Evolutionary conservation across 1,140 invertebrate species (phyloP).

Genomic region (Ips typographus): DNA sequence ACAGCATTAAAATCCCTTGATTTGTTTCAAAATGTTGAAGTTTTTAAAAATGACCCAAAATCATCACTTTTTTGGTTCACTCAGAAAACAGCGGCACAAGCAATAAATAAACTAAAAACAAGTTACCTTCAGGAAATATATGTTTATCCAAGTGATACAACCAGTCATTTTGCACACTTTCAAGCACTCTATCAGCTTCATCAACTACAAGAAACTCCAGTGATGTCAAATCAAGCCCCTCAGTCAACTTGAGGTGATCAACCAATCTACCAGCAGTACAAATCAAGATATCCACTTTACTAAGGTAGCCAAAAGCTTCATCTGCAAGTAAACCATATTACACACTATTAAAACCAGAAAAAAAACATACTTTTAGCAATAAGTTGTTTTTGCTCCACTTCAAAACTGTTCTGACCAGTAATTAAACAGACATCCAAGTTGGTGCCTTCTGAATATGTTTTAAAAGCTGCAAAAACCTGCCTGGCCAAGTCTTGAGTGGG

Average conservation of each 20-base stretch:
- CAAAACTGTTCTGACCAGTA: conserved; percentile 70
- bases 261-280: conserved; percentile 91
- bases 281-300: conserved; percentile 84
- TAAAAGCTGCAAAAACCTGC: conserved; percentile 86
- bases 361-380: conserved; percentile 63
- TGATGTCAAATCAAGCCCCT: conserved; percentile 79
- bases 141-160: conserved; percentile 69
- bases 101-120: background rate
- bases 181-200: conserved; percentile 93
- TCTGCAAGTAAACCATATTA: conserved; percentile 35
- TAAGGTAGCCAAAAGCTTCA: conserved; percentile 49
- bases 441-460: conserved; percentile 70
- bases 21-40: no score
- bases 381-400: conserved; percentile 74
- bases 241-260: conserved; percentile 85
- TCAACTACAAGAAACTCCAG: conserved; percentile 90
- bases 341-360: conserved; percentile 10
- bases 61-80: no score
- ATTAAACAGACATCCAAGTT: conserved; percentile 73
- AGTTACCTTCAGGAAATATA: conserved; percentile 48
- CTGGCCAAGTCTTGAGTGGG: conserved; percentile 89
- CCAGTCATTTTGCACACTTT: conserved; percentile 90
- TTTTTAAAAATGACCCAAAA: no score
- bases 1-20: no score
- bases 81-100: no score